A percentile compares a stretch with the other conserved stretches of the same genome.
These are phyloP conservation scores for Cerceris ruficornis DNA, from an alignment of 2,888 invertebrate genomes.

Conservation along the genomic window DNA sequence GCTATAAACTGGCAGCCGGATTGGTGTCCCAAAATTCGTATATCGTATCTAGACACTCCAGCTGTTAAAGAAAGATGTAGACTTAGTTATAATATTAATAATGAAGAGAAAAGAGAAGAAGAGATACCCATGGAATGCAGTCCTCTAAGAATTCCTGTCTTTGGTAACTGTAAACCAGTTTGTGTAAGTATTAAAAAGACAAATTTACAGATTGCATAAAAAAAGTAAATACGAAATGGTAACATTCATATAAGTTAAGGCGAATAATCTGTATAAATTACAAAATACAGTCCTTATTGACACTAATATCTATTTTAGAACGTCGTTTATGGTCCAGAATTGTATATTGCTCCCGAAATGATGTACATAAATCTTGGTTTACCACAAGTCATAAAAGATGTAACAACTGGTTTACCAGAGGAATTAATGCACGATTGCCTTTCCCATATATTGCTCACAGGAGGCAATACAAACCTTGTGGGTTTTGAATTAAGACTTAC, in stretches of 20 bases:
- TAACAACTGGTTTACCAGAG: conserved; percentile 76
- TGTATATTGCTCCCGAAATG: conserved; percentile 81
- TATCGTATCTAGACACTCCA: conserved; percentile 79
- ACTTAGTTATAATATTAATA: conserved; percentile 79
- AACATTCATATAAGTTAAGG: no score
- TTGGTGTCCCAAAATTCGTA: conserved; percentile 79
- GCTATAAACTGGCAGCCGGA: conserved; percentile 80
- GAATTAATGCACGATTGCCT: conserved; percentile 78
- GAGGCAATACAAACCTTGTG: conserved; percentile 80
- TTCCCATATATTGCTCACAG: conserved; percentile 80
- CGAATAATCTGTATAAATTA: no score
- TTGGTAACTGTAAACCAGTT: conserved; percentile 76
- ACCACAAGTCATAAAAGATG: conserved; percentile 79
- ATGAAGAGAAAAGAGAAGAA: conserved; percentile 73
- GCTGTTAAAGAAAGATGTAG: conserved; percentile 80
- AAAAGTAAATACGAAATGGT: no score
- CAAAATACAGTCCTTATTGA: neutral
- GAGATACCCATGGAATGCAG: conserved; percentile 73
- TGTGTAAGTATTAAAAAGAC: conserved; percentile 69
- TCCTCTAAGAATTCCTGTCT: conserved; percentile 76
- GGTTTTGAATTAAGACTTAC: conserved; percentile 79
- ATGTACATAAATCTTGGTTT: conserved; percentile 80
- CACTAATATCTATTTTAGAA: conserved; percentile 67
- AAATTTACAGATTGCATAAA: no score
- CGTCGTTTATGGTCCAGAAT: conserved; percentile 79